Evolutionary conservation across 2,113 vertebrate species (phyloP).

Genomic region (Phalacrocorax aristotelis): DNA sequence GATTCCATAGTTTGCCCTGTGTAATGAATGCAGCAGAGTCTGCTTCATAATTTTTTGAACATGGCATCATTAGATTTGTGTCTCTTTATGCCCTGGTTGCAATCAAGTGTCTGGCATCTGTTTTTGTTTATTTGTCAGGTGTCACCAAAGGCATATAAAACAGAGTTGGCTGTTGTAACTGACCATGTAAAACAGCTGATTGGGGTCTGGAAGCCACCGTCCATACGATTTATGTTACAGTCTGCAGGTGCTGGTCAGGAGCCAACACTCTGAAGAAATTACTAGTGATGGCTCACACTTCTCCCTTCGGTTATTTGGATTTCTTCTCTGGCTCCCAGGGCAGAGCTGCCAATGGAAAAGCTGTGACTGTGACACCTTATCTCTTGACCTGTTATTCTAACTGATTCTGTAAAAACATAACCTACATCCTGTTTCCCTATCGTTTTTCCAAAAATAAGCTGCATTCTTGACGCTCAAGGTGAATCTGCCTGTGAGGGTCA

Average conservation of each 20-base stretch:
- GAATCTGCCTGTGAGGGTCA: background rate
- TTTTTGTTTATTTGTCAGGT: background rate
- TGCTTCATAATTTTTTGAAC: background rate
- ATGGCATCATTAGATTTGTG: background rate
- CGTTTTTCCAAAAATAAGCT: background rate
- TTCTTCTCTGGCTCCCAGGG: background rate
- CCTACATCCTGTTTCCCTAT: background rate
- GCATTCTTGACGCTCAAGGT: background rate
- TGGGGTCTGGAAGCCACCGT: rapidly evolving
- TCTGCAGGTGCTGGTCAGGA: background rate
- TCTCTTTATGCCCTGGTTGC: background rate
- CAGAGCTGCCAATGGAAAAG: background rate
- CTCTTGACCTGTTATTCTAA: background rate
- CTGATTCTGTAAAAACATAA: background rate
- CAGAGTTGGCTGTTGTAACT: background rate
- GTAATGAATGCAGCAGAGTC: background rate
- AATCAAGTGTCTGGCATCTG: background rate
- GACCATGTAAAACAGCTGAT: background rate
- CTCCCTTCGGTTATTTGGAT: background rate
- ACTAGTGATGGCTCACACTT: background rate
- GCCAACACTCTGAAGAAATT: background rate
- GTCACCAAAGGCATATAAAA: background rate
- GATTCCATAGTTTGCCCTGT: background rate
- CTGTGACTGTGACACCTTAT: background rate
- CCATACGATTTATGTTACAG: background rate